Base-by-base conservation (phyloP, 2,113 vertebrate genomes). In the Scytalopus superciliaris region DNA sequence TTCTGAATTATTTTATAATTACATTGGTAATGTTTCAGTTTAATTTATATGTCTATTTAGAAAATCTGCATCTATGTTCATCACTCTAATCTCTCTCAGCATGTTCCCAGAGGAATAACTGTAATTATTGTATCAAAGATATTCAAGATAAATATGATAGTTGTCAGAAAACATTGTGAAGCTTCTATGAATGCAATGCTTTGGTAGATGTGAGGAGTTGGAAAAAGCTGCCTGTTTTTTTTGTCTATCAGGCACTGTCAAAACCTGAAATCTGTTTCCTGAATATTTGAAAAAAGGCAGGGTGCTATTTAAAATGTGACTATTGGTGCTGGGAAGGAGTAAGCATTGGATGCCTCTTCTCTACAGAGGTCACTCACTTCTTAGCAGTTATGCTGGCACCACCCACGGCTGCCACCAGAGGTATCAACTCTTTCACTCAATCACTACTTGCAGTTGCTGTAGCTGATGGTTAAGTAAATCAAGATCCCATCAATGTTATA, bases 391-490 rank as follows among this genome's bases (percentile, higher is more conserved):
- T 19, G 13, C 10, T 9, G 5, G 24, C 33, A 64, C 3, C 17
- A 49, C 13, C 23, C 21, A 12, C 1, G 21, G 35, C 23, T 56
- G 18, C 9, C 19, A 15, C 15, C 13, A 30, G 10, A 80, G 33
- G 7, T 12, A 44, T 4, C 12, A 49, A 7, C 0, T 3, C 19
- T 13, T 55, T 59, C 33, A 42, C 33, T 42, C 3, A 0, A 1
- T 39, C 1, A 0, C 60, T n/a, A 8, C 10, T 1, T 6, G 9
- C 14, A n/a, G 6, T 40, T 87, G 9, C 12, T 35, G 12, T 13
- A 64, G 63, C 39, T 83, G 23, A 47, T 30, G 3, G 4, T 40
- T 52, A 52, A 47, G 14, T 30, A 77, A 80, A 83, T 14, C 17
- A 64, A 55, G 30, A 45, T 33, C 12, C 3, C 16, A 3, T 24